Conservation (phyloP, 1,140 invertebrate genomes). For the Rhizoglyphus robini region DNA sequence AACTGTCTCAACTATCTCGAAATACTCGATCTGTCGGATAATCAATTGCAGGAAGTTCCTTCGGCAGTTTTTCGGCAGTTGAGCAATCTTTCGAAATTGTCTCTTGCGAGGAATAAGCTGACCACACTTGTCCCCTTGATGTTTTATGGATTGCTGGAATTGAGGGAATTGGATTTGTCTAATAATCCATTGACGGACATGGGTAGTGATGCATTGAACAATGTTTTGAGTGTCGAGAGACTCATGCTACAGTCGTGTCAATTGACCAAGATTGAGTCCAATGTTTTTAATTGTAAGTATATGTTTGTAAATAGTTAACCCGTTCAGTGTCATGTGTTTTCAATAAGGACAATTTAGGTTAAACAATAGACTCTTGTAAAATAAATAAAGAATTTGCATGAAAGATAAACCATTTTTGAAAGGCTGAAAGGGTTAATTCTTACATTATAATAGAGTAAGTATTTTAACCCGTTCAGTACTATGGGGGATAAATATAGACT, state of each 20-base stretch:
- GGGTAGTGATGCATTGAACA: conserved; percentile 41
- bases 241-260: conserved; percentile 44
- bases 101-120: conserved; percentile 53
- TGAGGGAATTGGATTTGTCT: conserved; percentile 53
- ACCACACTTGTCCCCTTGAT: conserved; percentile 49
- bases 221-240: conserved; percentile 38
- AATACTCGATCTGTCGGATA: conserved; percentile 36
- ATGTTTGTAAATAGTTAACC: not conserved
- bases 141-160: conserved; percentile 50
- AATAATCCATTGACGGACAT: conserved; percentile 56
- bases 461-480: too few species aligned
- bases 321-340: too few species aligned
- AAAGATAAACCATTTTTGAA: too few species aligned
- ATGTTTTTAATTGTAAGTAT: not conserved
- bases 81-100: conserved; percentile 46
- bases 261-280: conserved; percentile 21
- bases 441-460: too few species aligned
- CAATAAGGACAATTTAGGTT: too few species aligned
- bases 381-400: too few species aligned
- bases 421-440: too few species aligned
- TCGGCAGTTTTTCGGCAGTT: conserved; percentile 58
- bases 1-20: conserved; percentile 34
- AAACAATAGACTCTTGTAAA: too few species aligned
- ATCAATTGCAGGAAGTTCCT: conserved; percentile 36
- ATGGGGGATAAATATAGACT: too few species aligned